Conservation (phyloP, 2,888 invertebrate species). For the Amiota mariae region DNA sequence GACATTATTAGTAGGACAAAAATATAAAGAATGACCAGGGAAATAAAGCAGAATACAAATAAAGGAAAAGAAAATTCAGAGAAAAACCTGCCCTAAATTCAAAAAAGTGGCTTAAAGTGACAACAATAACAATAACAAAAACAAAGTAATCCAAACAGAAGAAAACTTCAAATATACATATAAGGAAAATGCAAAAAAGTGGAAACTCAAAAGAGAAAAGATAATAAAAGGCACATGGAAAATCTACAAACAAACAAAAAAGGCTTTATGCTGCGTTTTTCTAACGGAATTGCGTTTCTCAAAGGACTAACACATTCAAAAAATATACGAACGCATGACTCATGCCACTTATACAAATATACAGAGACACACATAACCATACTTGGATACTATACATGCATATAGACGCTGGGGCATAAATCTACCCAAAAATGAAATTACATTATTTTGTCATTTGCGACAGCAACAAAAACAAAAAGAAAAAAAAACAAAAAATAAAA, state of each 20-base stretch:
- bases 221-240: conserved; percentile 47
- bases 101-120: conserved; percentile 41
- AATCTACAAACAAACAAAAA: neutral
- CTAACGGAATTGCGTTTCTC: conserved; percentile 29
- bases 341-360: conserved; percentile 29
- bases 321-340: conserved; percentile 28
- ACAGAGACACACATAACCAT: conserved; percentile 7
- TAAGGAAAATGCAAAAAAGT: conserved; percentile 13
- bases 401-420: conserved; percentile 56
- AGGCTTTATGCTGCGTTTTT: conserved; percentile 52
- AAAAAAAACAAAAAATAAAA: conserved; percentile 11
- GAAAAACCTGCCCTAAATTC: conserved; percentile 29
- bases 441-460: conserved; percentile 63
- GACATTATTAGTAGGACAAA: too few relatives aligned
- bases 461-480: neutral
- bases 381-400: conserved; percentile 46
- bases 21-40: neutral
- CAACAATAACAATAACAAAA: neutral
- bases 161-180: neutral
- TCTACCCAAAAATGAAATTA: conserved; percentile 61
- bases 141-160: conserved; percentile 22
- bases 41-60: conserved; percentile 31
- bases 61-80: conserved; percentile 37
- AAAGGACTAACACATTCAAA: conserved; percentile 33
- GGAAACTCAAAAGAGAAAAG: conserved; percentile 31